These are phyloP conservation scores for Gambelia wislizenii DNA, from an alignment of 2,797 vertebrate species.

Conservation along the genomic window DNA sequence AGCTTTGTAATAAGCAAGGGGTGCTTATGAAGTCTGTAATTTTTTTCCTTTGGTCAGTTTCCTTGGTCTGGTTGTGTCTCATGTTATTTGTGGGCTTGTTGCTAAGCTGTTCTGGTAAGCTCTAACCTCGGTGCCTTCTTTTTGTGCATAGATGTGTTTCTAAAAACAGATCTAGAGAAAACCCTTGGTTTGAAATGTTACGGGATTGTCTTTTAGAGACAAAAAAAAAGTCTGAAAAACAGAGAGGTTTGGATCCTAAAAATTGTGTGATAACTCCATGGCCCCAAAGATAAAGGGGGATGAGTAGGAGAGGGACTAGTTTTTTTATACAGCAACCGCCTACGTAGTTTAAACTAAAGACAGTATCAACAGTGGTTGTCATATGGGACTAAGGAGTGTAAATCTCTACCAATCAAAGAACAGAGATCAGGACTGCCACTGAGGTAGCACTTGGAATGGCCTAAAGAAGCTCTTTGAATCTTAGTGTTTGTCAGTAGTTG, in stretches of 20 bases:
- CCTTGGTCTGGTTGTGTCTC: conserved; percentile 73
- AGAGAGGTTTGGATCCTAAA: conserved; percentile 35
- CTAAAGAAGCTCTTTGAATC: background rate
- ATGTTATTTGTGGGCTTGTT: conserved; percentile 74
- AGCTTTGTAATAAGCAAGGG: conserved; percentile 69
- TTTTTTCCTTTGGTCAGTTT: conserved; percentile 64
- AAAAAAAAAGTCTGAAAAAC: conserved; percentile 54
- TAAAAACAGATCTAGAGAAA: conserved; percentile 51
- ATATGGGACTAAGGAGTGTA: background rate
- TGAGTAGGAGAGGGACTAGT: background rate
- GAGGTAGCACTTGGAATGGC: background rate
- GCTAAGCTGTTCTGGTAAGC: conserved; percentile 75
- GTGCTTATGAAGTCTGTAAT: conserved; percentile 73
- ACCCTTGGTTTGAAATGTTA: conserved; percentile 33
- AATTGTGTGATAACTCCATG: background rate
- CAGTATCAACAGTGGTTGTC: background rate
- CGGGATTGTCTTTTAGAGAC: conserved; percentile 54
- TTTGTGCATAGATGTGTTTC: conserved; percentile 57
- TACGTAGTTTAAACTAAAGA: background rate
- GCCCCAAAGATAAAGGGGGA: background rate
- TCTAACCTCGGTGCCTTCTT: conserved; percentile 70
- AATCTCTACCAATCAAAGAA: background rate
- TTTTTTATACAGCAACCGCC: background rate
- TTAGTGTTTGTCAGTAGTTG: background rate
- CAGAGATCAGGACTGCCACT: background rate